Conservation (phyloP, 23 tunicate genomes). For the Aplidium turbinatum region DNA sequence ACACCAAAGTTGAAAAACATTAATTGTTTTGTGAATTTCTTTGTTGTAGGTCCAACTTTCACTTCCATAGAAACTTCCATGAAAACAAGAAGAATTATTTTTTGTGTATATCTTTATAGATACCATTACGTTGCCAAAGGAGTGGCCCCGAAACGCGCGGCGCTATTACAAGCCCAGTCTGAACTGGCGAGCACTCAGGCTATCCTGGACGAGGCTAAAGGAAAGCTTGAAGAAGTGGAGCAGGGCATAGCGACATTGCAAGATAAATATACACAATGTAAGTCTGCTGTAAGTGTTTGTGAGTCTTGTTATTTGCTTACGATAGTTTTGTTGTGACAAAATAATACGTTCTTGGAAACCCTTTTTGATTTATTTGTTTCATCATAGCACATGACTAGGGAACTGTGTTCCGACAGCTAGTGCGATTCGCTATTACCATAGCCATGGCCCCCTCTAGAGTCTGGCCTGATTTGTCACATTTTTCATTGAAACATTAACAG, state of each 20-base stretch:
- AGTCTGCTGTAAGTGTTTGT: neutral
- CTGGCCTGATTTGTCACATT: too few species aligned
- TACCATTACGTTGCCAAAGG: constrained; percentile 91
- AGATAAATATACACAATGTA: constrained; percentile 73
- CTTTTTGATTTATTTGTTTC: neutral
- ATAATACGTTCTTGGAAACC: neutral
- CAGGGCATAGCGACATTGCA: constrained; percentile 85
- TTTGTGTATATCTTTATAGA: too few species aligned
- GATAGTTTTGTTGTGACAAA: neutral
- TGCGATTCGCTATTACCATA: too few species aligned
- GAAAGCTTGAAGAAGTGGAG: constrained; percentile 90
- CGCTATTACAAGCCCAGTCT: constrained; percentile 81
- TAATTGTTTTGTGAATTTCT: too few species aligned
- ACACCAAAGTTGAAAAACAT: too few species aligned
- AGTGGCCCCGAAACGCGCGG: constrained; percentile 95
- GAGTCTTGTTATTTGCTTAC: neutral
- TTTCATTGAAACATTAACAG: too few species aligned
- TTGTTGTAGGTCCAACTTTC: too few species aligned
- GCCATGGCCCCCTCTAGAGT: too few species aligned
- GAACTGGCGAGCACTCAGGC: constrained; percentile 88
- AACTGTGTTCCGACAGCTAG: too few species aligned
- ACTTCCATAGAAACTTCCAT: neutral
- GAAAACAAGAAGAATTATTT: too few species aligned
- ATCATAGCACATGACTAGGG: too few species aligned
- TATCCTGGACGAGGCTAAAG: constrained; percentile 84